Evolutionary conservation across 1,140 invertebrate species (phyloP).

Genomic region (Helicorthomorpha holstii): DNA sequence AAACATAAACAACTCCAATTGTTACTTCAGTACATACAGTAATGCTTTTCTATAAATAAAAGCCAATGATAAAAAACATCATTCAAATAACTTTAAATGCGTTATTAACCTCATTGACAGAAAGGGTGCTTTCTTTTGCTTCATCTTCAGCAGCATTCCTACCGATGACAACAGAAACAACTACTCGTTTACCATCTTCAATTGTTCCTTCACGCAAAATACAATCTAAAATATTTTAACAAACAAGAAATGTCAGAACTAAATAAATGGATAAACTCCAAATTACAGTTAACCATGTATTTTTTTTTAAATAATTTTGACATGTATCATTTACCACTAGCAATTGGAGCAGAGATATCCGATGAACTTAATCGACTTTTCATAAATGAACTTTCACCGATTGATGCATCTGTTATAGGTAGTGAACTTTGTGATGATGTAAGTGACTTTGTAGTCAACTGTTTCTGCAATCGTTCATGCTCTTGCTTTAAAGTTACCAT

Average conservation of each 20-base stretch:
- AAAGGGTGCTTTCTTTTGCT: neutral
- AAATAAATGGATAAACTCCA: neutral
- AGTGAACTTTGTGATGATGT: conserved; percentile 61
- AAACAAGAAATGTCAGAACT: conserved; percentile 6
- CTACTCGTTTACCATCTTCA: conserved; percentile 68
- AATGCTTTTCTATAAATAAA: neutral
- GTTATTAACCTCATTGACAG: neutral
- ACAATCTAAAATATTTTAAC: conserved; percentile 1
- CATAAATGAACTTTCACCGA: no score
- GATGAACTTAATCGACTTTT: conserved; percentile 39
- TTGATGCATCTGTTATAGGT: conserved; percentile 18
- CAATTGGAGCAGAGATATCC: conserved; percentile 17
- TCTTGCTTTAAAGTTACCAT: conserved; percentile 93
- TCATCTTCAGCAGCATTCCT: neutral
- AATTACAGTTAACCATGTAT: neutral
- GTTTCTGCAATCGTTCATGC: conserved; percentile 78
- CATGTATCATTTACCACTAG: neutral
- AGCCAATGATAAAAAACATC: neutral
- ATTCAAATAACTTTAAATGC: neutral
- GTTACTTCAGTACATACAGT: conserved; percentile 27
- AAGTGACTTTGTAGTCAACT: conserved; percentile 62
- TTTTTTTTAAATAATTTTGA: neutral
- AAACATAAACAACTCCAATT: conserved; percentile 75
- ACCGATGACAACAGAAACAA: conserved; percentile 41
- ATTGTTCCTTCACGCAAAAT: conserved; percentile 9